Evolutionary conservation across 92 coral and sea anemone species (phyloP).

Genomic region (Galaxea fascicularis): DNA sequence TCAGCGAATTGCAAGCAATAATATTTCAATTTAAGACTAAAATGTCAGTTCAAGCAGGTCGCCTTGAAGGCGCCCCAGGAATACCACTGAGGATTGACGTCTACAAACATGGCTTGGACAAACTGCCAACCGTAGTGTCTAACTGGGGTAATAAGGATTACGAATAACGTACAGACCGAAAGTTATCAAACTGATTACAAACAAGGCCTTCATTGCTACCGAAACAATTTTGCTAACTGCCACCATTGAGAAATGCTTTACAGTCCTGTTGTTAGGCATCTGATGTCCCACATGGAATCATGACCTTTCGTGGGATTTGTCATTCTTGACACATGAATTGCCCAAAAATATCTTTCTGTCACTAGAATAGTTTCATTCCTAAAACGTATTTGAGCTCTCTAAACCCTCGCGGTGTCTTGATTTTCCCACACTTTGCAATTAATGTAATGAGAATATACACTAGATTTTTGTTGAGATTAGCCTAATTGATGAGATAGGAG

Average conservation of each 20-base stretch:
- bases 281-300: conserved; percentile 27
- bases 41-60: conserved; percentile 41
- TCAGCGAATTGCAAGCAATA: conserved; percentile 65
- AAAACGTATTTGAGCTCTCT: background rate
- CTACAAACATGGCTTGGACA: conserved; percentile 22
- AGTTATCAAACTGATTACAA: conserved; percentile 20
- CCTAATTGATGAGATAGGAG: conserved; percentile 51
- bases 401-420: conserved; percentile 2
- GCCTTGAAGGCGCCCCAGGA: conserved; percentile 52
- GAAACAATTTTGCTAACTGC: conserved; percentile 33
- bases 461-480: conserved; percentile 41
- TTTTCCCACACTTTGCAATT: conserved; percentile 43
- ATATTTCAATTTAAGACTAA: conserved; percentile 48
- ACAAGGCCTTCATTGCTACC: conserved; percentile 1
- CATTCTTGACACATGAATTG: background rate
- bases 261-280: background rate
- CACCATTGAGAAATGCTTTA: conserved; percentile 4
- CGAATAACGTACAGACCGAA: conserved; percentile 17
- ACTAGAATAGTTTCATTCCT: background rate
- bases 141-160: background rate
- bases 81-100: conserved; percentile 36
- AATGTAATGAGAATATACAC: conserved; percentile 52
- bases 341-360: background rate
- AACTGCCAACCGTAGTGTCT: conserved; percentile 24
- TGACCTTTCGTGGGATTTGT: conserved; percentile 19